Evolutionary conservation across 2,113 vertebrate species (phyloP), one percentile per base, ranked within the genome.

Genomic region (Ondatra zibethicus): DNA sequence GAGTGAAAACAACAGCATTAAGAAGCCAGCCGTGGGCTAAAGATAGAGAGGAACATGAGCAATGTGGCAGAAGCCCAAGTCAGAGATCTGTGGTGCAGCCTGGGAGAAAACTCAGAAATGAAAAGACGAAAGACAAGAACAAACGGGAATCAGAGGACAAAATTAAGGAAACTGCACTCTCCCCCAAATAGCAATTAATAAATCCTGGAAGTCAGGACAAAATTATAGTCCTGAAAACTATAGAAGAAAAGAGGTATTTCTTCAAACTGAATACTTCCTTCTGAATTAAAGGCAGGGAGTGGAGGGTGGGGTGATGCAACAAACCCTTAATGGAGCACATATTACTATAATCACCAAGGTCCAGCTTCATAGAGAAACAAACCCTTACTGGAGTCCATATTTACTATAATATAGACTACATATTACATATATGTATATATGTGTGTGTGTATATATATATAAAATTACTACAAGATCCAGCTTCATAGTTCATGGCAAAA

Each of bases 1-100:
- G 25, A 91, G 19, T 87, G 47, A 92, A 80, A 72, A 52, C 31
- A 84, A 25, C 12, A 80, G 25, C 27, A 36, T 42, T 63, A 84
- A 89, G 45, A 72, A 70, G 36, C 36, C 61, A 92, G 77, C 61
- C 47, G 52, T 55, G 47, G 66, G 77, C 76, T 92, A 85, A 77
- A 84, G 25, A 75, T 33, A 94, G 84, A 84, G 47, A 89, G 10
- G 61, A 77, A 45, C 70, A n/a, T 61, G 66, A 31, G 50, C 61
- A 77, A 84, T 61, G 58, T 72, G 78, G 66, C 39, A 88, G 77
- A 52, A 82, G 66, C n/a, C 70, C 61, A 92, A 89, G 89, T 61
- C 50, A 77, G 31, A 91, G 82, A 92, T 68, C 77, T 91, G 50
- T 70, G 39, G 87, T 55, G 47, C 6, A 92, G 16, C 82, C n/a